phyloP scores from a whole-genome alignment of 1,140 invertebrate genomes.

The Plodia interpunctella region DNA sequence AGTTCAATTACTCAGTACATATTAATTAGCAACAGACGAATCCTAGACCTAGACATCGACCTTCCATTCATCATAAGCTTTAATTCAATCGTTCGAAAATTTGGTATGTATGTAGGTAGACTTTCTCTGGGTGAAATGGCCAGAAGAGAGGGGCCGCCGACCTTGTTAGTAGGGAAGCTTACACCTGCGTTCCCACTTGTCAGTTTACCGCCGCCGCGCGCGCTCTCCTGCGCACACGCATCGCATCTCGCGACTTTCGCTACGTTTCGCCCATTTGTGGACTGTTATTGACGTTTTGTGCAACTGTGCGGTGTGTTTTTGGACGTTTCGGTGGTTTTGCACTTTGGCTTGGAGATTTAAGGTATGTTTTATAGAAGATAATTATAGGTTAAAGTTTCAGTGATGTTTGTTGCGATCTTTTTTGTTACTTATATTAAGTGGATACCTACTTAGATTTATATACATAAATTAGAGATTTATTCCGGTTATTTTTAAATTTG shows the following conservation, averaged over 20 bases:
- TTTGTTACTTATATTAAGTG: too few species aligned
- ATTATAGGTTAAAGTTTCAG: not conserved
- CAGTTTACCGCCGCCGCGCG: slow-evolving; percentile 54
- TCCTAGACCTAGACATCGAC: not conserved
- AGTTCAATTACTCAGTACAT: too few species aligned
- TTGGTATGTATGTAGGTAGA: slow-evolving; percentile 75
- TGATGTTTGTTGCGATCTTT: too few species aligned
- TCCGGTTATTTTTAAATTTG: too few species aligned
- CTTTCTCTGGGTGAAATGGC: slow-evolving; percentile 73
- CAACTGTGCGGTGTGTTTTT: slow-evolving; percentile 55
- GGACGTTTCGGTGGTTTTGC: slow-evolving; percentile 42
- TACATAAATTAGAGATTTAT: too few species aligned
- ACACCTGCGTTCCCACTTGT: slow-evolving; percentile 71
- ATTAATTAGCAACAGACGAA: not conserved
- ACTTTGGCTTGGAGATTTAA: slow-evolving; percentile 23
- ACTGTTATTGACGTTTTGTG: slow-evolving; percentile 47
- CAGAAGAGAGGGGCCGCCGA: slow-evolving; percentile 51
- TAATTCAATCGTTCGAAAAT: slow-evolving; percentile 72
- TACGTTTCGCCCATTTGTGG: slow-evolving; percentile 34
- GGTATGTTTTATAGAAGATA: slow-evolving; percentile 30
- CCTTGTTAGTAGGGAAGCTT: slow-evolving; percentile 73
- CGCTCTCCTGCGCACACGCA: slow-evolving; percentile 28
- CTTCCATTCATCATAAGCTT: slow-evolving; percentile 59
- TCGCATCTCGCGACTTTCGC: slow-evolving; percentile 38
- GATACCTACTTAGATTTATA: too few species aligned